Percentiles rank a stretch among this genome's conserved stretches.
These are phyloP conservation scores for Xanthia togata DNA, from an alignment of 2,888 invertebrate genomes.

Conservation along the genomic window DNA sequence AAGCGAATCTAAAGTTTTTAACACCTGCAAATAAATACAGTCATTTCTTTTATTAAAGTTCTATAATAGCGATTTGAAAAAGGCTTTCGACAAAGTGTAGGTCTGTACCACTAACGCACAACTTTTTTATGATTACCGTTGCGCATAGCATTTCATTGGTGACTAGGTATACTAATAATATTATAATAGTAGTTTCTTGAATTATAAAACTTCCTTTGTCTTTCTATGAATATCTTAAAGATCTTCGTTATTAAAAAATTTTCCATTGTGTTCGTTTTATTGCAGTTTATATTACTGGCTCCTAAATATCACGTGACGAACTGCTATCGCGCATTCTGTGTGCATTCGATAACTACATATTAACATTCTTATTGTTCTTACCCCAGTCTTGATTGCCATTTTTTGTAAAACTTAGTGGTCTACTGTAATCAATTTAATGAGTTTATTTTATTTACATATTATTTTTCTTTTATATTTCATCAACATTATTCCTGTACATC, in stretches of 20 bases:
- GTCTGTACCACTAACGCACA: background rate
- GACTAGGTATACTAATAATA: background rate
- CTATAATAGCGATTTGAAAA: background rate
- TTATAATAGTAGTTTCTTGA: background rate
- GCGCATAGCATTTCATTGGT: background rate
- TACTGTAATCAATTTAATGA: too few species aligned
- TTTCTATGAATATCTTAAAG: background rate
- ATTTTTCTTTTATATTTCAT: too few species aligned
- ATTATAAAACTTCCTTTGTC: background rate
- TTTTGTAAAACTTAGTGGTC: background rate
- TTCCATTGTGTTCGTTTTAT: conserved; percentile 47
- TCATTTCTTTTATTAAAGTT: conserved; percentile 19
- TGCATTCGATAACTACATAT: conserved; percentile 12
- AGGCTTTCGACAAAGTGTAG: conserved; percentile 3
- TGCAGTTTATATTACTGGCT: conserved; percentile 44
- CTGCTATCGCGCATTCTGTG: conserved; percentile 22
- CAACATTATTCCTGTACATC: background rate
- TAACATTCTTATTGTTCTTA: conserved; percentile 1
- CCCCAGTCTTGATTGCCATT: background rate
- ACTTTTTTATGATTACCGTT: background rate
- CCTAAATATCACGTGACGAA: conserved; percentile 52
- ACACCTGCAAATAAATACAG: conserved; percentile 12
- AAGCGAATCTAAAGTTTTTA: conserved; percentile 51
- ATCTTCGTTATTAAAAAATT: conserved; percentile 28
- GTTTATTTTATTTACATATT: background rate